These are phyloP conservation scores for Morone saxatilis DNA, from an alignment of 2,113 vertebrate species.

Conservation along the genomic window DNA sequence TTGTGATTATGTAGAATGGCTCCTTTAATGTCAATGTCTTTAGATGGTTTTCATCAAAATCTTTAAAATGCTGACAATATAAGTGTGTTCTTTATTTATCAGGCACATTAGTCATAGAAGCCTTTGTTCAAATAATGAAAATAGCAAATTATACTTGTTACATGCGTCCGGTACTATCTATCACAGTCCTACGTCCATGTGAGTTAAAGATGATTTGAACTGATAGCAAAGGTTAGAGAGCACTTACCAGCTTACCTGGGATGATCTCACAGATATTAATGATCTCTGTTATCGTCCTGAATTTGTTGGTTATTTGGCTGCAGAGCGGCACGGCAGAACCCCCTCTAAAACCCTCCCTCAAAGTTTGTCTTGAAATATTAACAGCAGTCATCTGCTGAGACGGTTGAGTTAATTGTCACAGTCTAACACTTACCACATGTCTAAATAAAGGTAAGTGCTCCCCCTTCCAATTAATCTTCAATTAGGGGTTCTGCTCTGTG, in stretches of 20 bases:
- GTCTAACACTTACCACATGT: conserved; percentile 81
- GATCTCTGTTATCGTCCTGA: conserved; percentile 13
- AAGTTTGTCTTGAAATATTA: conserved; percentile 83
- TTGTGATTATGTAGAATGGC: not conserved
- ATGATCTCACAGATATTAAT: conserved; percentile 18
- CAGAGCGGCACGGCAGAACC: not conserved
- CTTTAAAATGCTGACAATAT: not conserved
- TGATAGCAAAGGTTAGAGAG: conserved; percentile 43
- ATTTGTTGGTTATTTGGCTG: not conserved
- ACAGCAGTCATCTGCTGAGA: conserved; percentile 82
- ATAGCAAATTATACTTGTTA: conserved; percentile 17
- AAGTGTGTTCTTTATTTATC: not conserved
- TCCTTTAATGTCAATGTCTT: not conserved
- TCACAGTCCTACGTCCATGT: not conserved
- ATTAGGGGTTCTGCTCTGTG: conserved; percentile 72
- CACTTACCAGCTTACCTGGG: conserved; percentile 2
- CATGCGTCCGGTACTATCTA: not conserved
- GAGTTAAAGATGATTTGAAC: conserved; percentile 23
- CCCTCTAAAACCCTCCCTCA: conserved; percentile 19
- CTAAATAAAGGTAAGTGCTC: conserved; percentile 77
- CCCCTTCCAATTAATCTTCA: conserved; percentile 77
- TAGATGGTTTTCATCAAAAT: not conserved
- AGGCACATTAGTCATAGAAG: no score
- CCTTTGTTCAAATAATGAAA: not conserved
- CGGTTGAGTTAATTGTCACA: conserved; percentile 65